Evolutionary conservation across 2,888 invertebrate species (phyloP), one percentile per base, ranked within the genome.

Genomic region (Amiota mariae): DNA sequence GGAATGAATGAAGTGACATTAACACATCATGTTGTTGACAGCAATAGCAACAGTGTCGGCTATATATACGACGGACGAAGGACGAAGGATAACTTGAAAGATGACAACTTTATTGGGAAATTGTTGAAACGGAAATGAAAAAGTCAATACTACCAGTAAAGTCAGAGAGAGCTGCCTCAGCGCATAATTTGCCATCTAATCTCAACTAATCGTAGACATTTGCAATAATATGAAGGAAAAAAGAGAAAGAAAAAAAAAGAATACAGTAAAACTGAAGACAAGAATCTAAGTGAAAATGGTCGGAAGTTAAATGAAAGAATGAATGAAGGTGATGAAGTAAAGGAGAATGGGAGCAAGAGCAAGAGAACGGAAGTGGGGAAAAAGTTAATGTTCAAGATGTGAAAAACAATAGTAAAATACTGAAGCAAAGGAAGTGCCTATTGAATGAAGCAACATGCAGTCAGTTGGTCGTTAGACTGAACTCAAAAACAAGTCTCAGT

Each of bases 151-250:
- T 54, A 36, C 36, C 54, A 72, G 77, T 72, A 56, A 36, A 66
- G 64, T 72, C 70, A 68, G 75, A 72, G 72, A 24, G n/a, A 54
- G n/a, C 46, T 61, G 64, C 18, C 47, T 54, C 54, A 59, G 18
- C 76, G 82, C 86, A 83, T 85, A 85, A 86, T 85, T 85, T 81
- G 84, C 84, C 80, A 71, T 81, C 82, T 84, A 84, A 84, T 84
- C 85, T 80, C 80, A 81, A 79, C 84, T 84, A 84, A 84, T 84
- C 84, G 86, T 84, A 81, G 76, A 81, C 84, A 85, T 84, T 86
- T 83, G 86, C 81, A 78, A 83, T 84, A 80, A 81, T 82, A 82
- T 85, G 84, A 85, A 80, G 73, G 46, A 63, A 47, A 9, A 63
- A n/a, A 46, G n/a, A n/a, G n/a, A 46, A 0, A 13, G 6, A 46